These are phyloP conservation scores for Zenarchopterus dispar DNA, from an alignment of 2,797 vertebrate species.

Conservation along the genomic window DNA sequence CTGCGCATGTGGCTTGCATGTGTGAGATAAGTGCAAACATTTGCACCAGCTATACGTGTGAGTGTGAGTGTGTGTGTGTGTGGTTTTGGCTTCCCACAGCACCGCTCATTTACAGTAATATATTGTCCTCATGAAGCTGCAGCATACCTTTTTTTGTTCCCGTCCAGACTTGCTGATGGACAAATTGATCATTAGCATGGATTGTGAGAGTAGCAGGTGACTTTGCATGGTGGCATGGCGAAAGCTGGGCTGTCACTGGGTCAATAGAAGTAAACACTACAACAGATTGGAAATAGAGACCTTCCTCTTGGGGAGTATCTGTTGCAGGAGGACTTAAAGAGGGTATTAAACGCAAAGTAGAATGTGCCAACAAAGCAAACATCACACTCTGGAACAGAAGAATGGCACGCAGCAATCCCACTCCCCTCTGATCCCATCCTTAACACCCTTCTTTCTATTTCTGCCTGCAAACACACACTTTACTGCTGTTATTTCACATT, in stretches of 20 bases:
- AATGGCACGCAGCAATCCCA: constrained; percentile 42
- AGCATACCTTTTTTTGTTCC: constrained; percentile 40
- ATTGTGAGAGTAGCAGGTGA: constrained; percentile 29
- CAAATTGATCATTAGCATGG: constrained; percentile 57
- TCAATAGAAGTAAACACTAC: constrained; percentile 67
- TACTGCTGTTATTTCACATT: constrained; percentile 52
- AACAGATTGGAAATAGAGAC: constrained; percentile 63
- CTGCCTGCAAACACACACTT: constrained; percentile 24
- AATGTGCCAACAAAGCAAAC: constrained; percentile 71
- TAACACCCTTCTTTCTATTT: constrained; percentile 61
- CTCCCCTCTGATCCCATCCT: constrained; percentile 38
- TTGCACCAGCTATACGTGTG: neutral
- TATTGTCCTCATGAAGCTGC: constrained; percentile 54
- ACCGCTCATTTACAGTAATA: constrained; percentile 56
- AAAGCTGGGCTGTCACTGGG: constrained; percentile 41
- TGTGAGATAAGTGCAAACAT: constrained; percentile 8
- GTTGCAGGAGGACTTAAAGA: constrained; percentile 34
- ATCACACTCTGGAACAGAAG: constrained; percentile 64
- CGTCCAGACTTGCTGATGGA: constrained; percentile 48
- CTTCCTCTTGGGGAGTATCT: constrained; percentile 60
- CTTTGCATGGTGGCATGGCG: constrained; percentile 16
- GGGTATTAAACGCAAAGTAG: constrained; percentile 46
- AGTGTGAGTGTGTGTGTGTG: neutral
- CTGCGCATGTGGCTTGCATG: constrained; percentile 2
- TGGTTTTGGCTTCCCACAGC: constrained; percentile 47